Evolutionary conservation across 2,888 invertebrate species (phyloP), one percentile per base, ranked within the genome.

Genomic region (Rhimphoctona megacephalus): DNA sequence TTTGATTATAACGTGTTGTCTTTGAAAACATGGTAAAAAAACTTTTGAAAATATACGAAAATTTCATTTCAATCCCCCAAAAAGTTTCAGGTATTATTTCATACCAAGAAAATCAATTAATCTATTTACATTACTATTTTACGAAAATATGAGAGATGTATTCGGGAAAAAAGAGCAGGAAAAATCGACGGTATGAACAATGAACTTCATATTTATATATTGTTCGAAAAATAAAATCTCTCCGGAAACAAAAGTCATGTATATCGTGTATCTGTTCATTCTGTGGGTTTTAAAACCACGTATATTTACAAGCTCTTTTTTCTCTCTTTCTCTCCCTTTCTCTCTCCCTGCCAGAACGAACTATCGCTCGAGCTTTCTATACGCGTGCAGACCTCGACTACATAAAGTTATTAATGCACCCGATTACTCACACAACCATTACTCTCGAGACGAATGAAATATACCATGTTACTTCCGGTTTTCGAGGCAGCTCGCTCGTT

Each of bases 391-490:
- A 74, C 49, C 76, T 70, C 52, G 19, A 46, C 54, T 73, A 43
- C 80, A 78, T 25, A 61, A 84, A 84, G 83, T 84, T 84, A 86
- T 86, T 85, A 82, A 87, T 85, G 82, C 69, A 79, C 19, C 76
- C 83, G 78, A 86, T 87, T 79, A 87, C 74, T 86, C 83, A 86
- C 83, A 79, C 52, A 14, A 11, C 81, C 86, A 84, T 87, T 82
- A 87, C 81, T 84, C 86, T 78, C 78, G 70, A 79, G 86, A 81
- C 84, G 80, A 81, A 83, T 85, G 83, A 86, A 84, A 86, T 83
- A 87, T 86, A 72, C 66, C 69, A 69, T 36, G 79, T 74, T 54
- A 61, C 80, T 49, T 80, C 80, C 70, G 70, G 70, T 61, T 72
- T 70, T 49, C 78, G 52, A 73, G 66, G 30, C 43, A 61, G 36